These are phyloP conservation scores for Oryzias curvinotus DNA, from an alignment of 2,113 vertebrate genomes.

Conservation along the genomic window DNA sequence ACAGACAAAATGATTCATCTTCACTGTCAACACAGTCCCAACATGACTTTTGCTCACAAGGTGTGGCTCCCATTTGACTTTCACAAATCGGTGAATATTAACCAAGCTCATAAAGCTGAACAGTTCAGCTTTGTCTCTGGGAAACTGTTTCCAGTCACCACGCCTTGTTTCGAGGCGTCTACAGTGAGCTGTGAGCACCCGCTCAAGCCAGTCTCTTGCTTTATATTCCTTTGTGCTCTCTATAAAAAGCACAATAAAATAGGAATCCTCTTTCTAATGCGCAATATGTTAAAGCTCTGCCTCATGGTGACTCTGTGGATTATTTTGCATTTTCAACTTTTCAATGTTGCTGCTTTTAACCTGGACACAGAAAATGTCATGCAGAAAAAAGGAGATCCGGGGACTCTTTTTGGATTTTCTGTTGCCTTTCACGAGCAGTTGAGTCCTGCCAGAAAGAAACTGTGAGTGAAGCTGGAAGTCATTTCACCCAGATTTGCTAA, in stretches of 20 bases:
- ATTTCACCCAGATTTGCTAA: not conserved
- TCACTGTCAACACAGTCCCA: not conserved
- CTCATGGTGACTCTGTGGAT: constrained; percentile 32
- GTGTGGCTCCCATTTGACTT: constrained; percentile 13
- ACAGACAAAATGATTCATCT: too few species aligned
- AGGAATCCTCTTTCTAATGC: not conserved
- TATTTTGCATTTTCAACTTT: constrained; percentile 15
- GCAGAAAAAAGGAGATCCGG: constrained; percentile 77
- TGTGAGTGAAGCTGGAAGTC: constrained; percentile 77
- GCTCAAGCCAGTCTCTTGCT: constrained; percentile 17
- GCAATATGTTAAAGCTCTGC: constrained; percentile 27
- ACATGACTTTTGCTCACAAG: not conserved
- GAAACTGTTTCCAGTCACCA: constrained; percentile 27
- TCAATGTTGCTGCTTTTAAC: constrained; percentile 79
- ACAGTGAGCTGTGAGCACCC: constrained; percentile 16
- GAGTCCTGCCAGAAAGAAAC: constrained; percentile 76
- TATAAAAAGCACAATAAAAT: not conserved
- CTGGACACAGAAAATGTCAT: constrained; percentile 80
- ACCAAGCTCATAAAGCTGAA: constrained; percentile 37
- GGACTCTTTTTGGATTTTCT: constrained; percentile 89
- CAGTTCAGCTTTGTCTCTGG: constrained; percentile 5
- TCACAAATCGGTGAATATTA: constrained; percentile 50
- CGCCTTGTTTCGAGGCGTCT: constrained; percentile 34
- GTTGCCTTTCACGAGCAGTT: constrained; percentile 88
- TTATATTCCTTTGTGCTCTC: not conserved